Base-by-base conservation (phyloP, 2,888 invertebrate genomes). In the Drosophila parthenogenetica region DNA sequence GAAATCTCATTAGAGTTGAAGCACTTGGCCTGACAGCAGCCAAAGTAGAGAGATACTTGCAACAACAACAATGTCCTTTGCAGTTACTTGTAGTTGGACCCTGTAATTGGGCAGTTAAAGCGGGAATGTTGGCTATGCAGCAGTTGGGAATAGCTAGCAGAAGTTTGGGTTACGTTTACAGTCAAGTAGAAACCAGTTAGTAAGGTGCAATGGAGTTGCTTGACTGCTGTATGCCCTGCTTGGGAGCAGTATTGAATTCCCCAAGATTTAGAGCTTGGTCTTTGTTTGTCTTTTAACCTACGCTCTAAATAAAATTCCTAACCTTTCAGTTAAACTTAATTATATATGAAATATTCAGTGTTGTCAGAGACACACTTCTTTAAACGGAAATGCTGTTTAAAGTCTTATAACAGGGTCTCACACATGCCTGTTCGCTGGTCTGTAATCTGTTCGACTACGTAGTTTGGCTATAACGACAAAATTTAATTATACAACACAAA, bases 1-100 rank as follows among this genome's bases (percentile, higher is more conserved):
- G 84, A 89, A 89, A 85, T 85, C 84, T 85, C 81, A 87, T 89
- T 85, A 87, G 87, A 87, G 73, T 87, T 83, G 67, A 83, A 83
- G 86, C 70, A 82, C 70, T 83, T 85, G 82, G 7, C 54, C 79
- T 76, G 88, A 60, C 75, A 67, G 40, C 48, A 60, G 39, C 79
- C 63, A 60, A 32, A 61, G 43, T 32, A 53, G 49, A 22, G 17
- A 46, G 10, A 57, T 57, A 22, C 57, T 25, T 29, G 39, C 22
- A 43, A 25, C 37, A 66, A 49, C 35, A 35, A 35, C 35, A 13
- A 3, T 35, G 35, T 13, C 11, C 43, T 19, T 13, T 22, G 42
- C 22, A 42, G 8, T 50, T 60, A 53, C 45, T 35, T 35, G 35
- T 35, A 35, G 13, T 35, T 3, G 5, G 35, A 35, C 35, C 35